These are phyloP conservation scores for Patiria miniata DNA, from an alignment of 35 echinoderm and acorn worm genomes.

Conservation along the genomic window DNA sequence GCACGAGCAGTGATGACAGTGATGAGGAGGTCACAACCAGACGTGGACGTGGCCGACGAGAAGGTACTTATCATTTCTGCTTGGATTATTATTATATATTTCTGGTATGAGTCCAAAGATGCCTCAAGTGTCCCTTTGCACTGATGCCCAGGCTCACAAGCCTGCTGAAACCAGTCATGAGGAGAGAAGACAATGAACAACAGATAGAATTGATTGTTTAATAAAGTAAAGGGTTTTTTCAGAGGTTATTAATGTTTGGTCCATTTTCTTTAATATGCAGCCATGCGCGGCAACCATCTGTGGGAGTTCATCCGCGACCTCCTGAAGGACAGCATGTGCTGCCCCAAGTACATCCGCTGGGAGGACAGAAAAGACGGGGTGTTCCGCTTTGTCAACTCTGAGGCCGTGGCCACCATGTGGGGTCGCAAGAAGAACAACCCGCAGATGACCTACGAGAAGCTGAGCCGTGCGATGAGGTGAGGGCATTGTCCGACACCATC, in stretches of 20 bases:
- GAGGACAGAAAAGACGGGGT: constrained; percentile 85
- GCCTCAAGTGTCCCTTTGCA: background rate
- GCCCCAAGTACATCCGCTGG: constrained; percentile 91
- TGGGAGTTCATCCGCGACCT: constrained; percentile 99
- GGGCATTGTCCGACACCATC: background rate
- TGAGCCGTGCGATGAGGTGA: constrained; percentile 98
- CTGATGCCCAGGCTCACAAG: too few relatives aligned
- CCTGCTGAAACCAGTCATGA: background rate
- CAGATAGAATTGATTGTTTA: too few relatives aligned
- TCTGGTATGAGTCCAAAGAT: background rate
- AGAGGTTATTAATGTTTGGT: background rate
- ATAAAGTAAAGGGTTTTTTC: background rate
- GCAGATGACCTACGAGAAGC: constrained; percentile 97
- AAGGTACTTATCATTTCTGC: constrained; percentile 35
- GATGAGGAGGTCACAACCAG: constrained; percentile 36
- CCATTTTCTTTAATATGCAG: constrained; percentile 44
- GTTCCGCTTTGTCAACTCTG: constrained; percentile 97
- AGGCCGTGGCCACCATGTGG: constrained; percentile 90
- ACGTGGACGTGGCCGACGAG: constrained; percentile 50
- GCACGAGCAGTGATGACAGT: constrained; percentile 41
- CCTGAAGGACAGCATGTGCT: constrained; percentile 59
- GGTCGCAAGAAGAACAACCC: constrained; percentile 98
- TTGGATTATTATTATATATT: background rate
- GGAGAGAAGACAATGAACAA: too few relatives aligned
- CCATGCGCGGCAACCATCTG: constrained; percentile 97